Evolutionary conservation across 2,888 invertebrate species (phyloP).

Genomic region (Chromoteleia sp.): DNA sequence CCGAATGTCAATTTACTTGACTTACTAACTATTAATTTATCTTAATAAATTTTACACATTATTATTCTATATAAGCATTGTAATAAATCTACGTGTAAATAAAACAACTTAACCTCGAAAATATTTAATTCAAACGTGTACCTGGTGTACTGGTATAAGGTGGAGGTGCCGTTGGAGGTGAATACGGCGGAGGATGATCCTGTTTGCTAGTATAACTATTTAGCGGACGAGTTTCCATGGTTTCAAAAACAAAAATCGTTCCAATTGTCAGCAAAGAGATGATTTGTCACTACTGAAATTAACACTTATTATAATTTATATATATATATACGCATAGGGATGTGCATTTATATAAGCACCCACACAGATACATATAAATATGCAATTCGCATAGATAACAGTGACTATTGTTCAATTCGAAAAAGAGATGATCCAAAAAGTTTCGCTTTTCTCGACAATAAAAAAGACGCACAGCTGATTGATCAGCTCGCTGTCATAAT

Average conservation of each 20-base stretch:
- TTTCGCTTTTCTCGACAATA: neutral
- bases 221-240: constrained; percentile 7
- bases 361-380: neutral
- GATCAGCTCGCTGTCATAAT: neutral
- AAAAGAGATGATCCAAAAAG: constrained; percentile 5
- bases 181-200: constrained; percentile 43
- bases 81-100: too few relatives aligned
- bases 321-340: neutral
- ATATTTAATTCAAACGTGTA: neutral
- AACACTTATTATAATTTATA: constrained; percentile 18
- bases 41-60: too few relatives aligned
- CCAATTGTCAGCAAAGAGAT: neutral
- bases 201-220: neutral
- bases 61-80: too few relatives aligned
- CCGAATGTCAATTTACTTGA: too few relatives aligned
- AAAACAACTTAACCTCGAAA: constrained; percentile 25
- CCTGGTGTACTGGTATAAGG: constrained; percentile 36
- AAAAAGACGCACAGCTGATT: constrained; percentile 2
- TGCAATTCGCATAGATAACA: constrained; percentile 9
- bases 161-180: constrained; percentile 51
- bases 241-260: neutral
- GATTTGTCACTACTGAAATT: constrained; percentile 4
- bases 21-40: too few relatives aligned
- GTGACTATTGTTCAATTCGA: constrained; percentile 12
- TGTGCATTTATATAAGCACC: neutral